Evolutionary conservation across 2,797 vertebrate species (phyloP), one percentile per base, ranked within the genome.

Genomic region (Myotis findleyi): DNA sequence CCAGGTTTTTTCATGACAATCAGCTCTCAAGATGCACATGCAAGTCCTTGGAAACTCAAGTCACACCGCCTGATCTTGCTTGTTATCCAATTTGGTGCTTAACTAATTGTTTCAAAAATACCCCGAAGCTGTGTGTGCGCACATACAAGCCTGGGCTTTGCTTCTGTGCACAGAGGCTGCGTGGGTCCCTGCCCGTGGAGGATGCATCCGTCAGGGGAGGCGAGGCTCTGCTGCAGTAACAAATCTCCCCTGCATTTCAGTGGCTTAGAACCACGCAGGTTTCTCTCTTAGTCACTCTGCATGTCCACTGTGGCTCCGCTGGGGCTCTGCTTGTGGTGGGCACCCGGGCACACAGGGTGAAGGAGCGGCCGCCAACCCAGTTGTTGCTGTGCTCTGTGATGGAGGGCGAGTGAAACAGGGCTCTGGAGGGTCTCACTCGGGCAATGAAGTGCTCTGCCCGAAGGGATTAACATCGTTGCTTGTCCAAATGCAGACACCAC

Each of bases 61-160:
- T 57, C 5, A 8, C 75, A 86, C 79, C 73, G 64, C 64, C 77
- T 73, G 79, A 59, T 88, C 73, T 93, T 12, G 2, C 33, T 33
- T 93, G 87, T 89, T 86, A 71, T 55, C 72, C 90, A 90, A 6
- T 41, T 87, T 87, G 90, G 90, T 18, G 21, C 81, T 36, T 82
- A 80, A 47, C 57, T 76, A 25, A 87, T 82, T 89, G 77, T 86
- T 91, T 96, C 62, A 68, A 87, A 93, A 95, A 87, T 47, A 73
- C 11, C 49, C 69, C 51, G 49, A 53, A 72, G 77, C 75, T 47
- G 1, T 59, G 38, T 12, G 62, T 49, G 82, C 9, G 66, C 18
- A 3, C 27, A 14, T 20, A 25, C 27, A 33, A 75, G 71, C 66
- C 72, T 27, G 53, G 84, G 57, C 71, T 0, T 7, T 23, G 53